Conservation (phyloP, 2,888 invertebrate genomes). For the Eupithecia pulchellata region DNA sequence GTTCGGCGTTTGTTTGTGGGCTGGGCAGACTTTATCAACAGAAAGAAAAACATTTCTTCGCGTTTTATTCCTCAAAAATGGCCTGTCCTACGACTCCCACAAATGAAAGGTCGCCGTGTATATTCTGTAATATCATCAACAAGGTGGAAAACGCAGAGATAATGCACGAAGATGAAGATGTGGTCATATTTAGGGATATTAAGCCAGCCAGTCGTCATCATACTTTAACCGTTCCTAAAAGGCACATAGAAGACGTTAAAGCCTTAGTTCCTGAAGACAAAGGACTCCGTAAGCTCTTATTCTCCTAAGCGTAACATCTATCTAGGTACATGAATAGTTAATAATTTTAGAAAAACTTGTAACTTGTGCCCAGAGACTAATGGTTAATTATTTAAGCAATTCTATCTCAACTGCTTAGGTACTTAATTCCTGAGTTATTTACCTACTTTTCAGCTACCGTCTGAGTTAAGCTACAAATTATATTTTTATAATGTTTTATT, state of each 20-base stretch:
- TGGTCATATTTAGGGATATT: constrained; percentile 92
- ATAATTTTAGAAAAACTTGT: too few species aligned
- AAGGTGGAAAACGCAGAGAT: constrained; percentile 87
- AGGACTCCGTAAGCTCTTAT: constrained; percentile 86
- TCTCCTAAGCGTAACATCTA: neutral
- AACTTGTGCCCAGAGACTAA: too few species aligned
- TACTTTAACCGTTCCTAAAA: constrained; percentile 90
- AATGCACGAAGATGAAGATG: constrained; percentile 89
- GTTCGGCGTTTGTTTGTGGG: too few species aligned
- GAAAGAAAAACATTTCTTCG: neutral
- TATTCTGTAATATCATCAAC: constrained; percentile 91
- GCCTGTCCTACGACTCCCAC: constrained; percentile 40
- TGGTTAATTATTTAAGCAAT: too few species aligned
- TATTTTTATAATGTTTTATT: too few species aligned
- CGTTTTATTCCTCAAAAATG: constrained; percentile 49
- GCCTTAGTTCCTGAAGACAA: constrained; percentile 87
- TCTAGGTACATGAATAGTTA: constrained; percentile 18
- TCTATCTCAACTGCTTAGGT: too few species aligned
- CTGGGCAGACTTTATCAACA: too few species aligned
- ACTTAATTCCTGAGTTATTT: too few species aligned
- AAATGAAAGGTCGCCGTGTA: constrained; percentile 77
- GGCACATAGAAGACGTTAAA: constrained; percentile 91
- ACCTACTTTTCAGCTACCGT: too few species aligned
- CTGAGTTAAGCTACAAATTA: too few species aligned
- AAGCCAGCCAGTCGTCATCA: constrained; percentile 93